Percentiles rank a stretch among this genome's conserved stretches.
Evolutionary conservation across 2,888 invertebrate species (phyloP).

Genomic region (Cheilosia variabilis): DNA sequence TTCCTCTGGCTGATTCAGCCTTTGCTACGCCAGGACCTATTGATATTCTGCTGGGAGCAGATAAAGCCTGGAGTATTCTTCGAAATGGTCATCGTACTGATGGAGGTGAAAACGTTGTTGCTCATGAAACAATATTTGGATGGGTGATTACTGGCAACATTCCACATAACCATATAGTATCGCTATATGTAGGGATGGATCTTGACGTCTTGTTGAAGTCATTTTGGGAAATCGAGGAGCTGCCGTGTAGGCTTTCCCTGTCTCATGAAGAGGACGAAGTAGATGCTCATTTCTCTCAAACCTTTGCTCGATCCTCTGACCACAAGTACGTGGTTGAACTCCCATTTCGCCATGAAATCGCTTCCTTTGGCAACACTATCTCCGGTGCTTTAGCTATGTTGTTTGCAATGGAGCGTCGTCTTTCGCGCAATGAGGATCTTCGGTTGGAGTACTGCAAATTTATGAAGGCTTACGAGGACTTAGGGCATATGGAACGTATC

Average conservation of each 20-base stretch:
- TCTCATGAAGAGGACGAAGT: background rate
- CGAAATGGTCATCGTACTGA: conserved; percentile 2
- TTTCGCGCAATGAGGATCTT: background rate
- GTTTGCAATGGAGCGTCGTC: no score
- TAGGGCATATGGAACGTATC: conserved; percentile 31
- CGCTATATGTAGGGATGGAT: background rate
- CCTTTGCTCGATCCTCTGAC: background rate
- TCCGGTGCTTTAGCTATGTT: conserved; percentile 17
- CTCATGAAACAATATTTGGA: conserved; percentile 18
- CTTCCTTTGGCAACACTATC: conserved; percentile 10
- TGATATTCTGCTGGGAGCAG: background rate
- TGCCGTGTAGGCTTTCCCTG: background rate
- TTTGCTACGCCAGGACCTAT: conserved; percentile 3
- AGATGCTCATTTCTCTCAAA: conserved; percentile 2
- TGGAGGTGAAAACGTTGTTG: background rate
- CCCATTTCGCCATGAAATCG: conserved; percentile 14
- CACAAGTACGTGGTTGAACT: conserved; percentile 18
- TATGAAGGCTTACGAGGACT: background rate
- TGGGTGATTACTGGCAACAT: conserved; percentile 12
- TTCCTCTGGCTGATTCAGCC: background rate
- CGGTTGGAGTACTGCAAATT: background rate
- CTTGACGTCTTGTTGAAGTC: conserved; percentile 1
- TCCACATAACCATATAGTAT: background rate
- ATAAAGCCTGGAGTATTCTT: conserved; percentile 17
- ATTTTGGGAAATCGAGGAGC: conserved; percentile 8